Percentiles rank a stretch among this genome's conserved stretches.
phyloP scores from a whole-genome alignment of 2,888 invertebrate genomes.

The Pherbina coryleti region DNA sequence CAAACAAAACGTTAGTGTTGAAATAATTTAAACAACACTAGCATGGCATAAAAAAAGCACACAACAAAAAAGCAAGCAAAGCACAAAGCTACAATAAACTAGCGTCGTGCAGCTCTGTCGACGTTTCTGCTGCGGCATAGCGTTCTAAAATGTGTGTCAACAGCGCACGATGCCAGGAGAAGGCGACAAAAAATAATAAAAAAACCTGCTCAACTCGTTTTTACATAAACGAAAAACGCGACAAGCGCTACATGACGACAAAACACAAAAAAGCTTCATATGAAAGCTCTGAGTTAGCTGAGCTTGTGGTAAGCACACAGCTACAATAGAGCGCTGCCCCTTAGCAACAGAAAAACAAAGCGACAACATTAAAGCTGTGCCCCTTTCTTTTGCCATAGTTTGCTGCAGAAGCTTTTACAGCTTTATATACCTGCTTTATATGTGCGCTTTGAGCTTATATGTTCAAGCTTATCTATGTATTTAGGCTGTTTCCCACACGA shows the following conservation, averaged over 20 bases:
- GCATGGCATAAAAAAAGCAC: no score
- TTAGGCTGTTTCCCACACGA: conserved; percentile 8
- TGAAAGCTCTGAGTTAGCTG: neutral
- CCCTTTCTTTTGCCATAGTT: neutral
- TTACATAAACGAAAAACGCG: conserved; percentile 2
- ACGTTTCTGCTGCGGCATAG: neutral
- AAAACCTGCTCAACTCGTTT: conserved; percentile 45
- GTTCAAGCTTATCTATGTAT: neutral
- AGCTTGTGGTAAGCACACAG: neutral
- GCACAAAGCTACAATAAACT: no score
- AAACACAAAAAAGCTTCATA: neutral
- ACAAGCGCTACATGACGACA: conserved; percentile 29
- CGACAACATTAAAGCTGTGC: neutral
- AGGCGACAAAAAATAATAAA: conserved; percentile 38
- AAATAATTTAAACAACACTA: no score
- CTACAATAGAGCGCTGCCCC: neutral
- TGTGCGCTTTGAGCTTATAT: neutral
- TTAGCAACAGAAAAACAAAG: neutral
- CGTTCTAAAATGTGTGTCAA: conserved; percentile 27
- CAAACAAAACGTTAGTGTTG: no score
- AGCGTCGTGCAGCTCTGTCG: neutral
- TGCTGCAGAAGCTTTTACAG: conserved; percentile 33
- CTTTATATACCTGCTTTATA: conserved; percentile 13
- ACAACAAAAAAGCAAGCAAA: no score
- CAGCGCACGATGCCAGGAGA: conserved; percentile 12